Evolutionary conservation across 2,797 vertebrate genomes (phyloP).

Genomic region (Coilia nasus): DNA sequence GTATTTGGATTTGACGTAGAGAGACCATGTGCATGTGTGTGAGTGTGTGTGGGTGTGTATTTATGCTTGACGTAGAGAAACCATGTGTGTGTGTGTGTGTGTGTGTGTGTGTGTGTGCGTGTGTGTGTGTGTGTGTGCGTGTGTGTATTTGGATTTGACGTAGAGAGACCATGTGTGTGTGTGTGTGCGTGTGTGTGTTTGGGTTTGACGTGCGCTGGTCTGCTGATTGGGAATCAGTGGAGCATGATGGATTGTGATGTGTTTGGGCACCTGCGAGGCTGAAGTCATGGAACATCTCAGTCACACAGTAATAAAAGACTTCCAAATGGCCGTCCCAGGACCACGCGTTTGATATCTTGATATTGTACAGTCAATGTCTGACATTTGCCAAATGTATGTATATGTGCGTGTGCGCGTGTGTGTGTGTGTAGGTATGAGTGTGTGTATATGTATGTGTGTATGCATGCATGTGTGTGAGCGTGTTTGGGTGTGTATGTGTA

Average conservation of each 20-base stretch:
- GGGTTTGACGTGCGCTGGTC: not conserved
- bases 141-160: too few species aligned
- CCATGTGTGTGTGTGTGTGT: too few species aligned
- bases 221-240: slow-evolving; percentile 9
- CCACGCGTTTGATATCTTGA: slow-evolving; percentile 2
- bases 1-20: too few species aligned
- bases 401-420: not conserved
- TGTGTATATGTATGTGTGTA: too few species aligned
- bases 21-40: too few species aligned
- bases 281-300: slow-evolving; percentile 3
- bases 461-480: too few species aligned
- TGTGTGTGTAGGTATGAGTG: not conserved
- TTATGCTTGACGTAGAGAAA: too few species aligned
- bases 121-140: too few species aligned
- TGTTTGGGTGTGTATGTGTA: not conserved
- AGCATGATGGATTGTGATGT: slow-evolving; percentile 2
- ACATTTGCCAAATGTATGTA: not conserved
- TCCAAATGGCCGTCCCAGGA: not conserved
- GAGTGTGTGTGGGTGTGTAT: too few species aligned
- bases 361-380: not conserved
- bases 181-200: slow-evolving; percentile 11
- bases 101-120: too few species aligned
- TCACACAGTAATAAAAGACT: slow-evolving; percentile 2
- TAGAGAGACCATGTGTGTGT: too few species aligned
- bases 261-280: slow-evolving; percentile 8